Conservation (phyloP, 2,113 vertebrate genomes). For the Mesembrinibis cayennensis region DNA sequence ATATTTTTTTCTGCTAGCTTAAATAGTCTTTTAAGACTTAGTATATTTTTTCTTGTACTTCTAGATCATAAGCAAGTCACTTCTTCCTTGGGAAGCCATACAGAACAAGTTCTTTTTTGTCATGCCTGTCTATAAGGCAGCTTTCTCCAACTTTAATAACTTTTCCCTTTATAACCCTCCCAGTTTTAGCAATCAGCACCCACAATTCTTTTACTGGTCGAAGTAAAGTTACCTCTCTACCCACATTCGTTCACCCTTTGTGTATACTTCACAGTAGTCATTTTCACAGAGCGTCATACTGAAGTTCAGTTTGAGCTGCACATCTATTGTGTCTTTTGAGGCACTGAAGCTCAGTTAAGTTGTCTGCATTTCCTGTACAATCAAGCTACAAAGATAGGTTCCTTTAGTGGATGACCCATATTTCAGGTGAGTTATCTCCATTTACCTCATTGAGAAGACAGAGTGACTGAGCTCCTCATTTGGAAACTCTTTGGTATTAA, state of each 20-base stretch:
- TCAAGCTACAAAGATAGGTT: not conserved
- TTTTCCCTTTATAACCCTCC: not conserved
- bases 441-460: not conserved
- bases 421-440: not conserved
- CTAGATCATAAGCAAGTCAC: not conserved
- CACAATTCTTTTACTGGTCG: not conserved
- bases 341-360: not conserved
- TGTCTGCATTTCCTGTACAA: not conserved
- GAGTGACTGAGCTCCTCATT: not conserved
- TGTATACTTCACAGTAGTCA: not conserved
- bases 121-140: not conserved
- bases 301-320: not conserved
- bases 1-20: not conserved
- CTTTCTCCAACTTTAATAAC: not conserved
- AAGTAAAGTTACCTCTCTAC: not conserved
- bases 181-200: not conserved
- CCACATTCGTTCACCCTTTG: not conserved
- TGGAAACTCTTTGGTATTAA: not conserved
- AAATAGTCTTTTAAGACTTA: not conserved
- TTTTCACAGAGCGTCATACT: not conserved
- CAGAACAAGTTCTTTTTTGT: not conserved
- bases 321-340: not conserved
- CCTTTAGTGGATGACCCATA: not conserved
- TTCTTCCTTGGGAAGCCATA: not conserved
- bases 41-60: not conserved